Evolutionary conservation across 2,797 vertebrate genomes (phyloP), one percentile per base, ranked within the genome.

Genomic region (Anas capensis): DNA sequence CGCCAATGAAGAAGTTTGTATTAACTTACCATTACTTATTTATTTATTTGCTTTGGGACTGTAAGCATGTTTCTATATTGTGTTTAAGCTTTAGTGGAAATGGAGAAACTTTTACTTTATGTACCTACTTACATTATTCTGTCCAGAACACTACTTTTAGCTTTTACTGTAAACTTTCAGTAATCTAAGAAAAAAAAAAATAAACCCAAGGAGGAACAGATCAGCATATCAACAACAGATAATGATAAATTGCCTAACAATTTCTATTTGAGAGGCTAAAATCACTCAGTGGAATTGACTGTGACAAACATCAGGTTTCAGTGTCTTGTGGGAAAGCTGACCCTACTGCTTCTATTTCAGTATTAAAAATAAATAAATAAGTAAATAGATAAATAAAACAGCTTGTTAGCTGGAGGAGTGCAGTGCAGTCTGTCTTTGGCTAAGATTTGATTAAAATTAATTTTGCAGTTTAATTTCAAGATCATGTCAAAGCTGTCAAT

Each of bases 401-500:
- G 48, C 23, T 51, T 72, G 14, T n/a, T 86, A 40, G 13, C 10
- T 61, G 15, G 20, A 86, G 46, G 46, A 81, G 54, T 15, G 10
- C 18, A 33, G 7, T 49, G 16, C 12, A 65, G 13, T 15, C 21
- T 80, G 24, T 44, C 21, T 85, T 49, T 79, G 68, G 18, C 6
- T 23, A 29, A 90, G 17, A 11, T 48, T 80, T 64, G 15, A 53
- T 75, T 60, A 12, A 24, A 78, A 61, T 14, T 4, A 78, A 69
- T 57, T 83, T 51, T 21, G 27, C 31, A 17, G 8, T 18, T 85
- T 90, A 85, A 92, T 75, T 91, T 94, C 64, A 61, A 53, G 24
- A 54, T 2, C 29, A 21, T 0, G 0, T 49, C 36, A 69, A 82
- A 65, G 16, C 19, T 49, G 3, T 65, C 33, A 49, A n/a, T 34